These are phyloP conservation scores for Melipona quadrifasciata DNA, from an alignment of 1,140 invertebrate genomes.

Conservation along the genomic window DNA sequence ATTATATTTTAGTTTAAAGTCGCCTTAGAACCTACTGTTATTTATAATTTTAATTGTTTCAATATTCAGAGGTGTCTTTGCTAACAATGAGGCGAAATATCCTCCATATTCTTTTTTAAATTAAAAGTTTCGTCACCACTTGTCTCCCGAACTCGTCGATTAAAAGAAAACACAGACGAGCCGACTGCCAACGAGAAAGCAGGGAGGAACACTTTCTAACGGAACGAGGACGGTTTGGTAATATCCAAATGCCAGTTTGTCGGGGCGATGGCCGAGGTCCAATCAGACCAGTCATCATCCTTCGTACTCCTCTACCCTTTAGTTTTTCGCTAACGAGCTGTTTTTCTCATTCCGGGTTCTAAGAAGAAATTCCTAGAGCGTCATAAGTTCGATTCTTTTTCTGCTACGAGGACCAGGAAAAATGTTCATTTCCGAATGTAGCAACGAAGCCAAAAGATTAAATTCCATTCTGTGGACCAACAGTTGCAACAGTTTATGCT, in stretches of 20 bases:
- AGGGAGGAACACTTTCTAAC: slow-evolving; percentile 10
- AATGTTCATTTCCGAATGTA: no score
- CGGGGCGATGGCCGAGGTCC: slow-evolving; percentile 54
- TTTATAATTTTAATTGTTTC: neutral
- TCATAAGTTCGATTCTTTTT: no score
- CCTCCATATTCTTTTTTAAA: neutral
- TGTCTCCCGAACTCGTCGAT: neutral
- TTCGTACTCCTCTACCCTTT: slow-evolving; percentile 12
- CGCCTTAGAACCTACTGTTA: no score
- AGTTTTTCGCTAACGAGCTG: neutral
- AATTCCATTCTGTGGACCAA: no score
- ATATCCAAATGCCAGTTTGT: slow-evolving; percentile 55
- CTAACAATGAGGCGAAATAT: neutral
- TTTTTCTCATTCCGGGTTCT: no score
- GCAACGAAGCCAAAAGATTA: no score
- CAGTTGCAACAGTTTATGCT: no score
- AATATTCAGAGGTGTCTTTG: neutral
- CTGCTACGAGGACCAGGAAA: no score
- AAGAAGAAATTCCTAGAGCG: no score
- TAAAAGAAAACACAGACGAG: neutral
- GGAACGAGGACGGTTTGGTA: slow-evolving; percentile 48
- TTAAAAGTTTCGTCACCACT: neutral
- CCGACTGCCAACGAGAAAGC: neutral
- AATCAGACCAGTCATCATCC: slow-evolving; percentile 51
- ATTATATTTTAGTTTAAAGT: no score